Evolutionary conservation across 2,113 vertebrate genomes (phyloP).

Genomic region (Genyomyrus donnyi): DNA sequence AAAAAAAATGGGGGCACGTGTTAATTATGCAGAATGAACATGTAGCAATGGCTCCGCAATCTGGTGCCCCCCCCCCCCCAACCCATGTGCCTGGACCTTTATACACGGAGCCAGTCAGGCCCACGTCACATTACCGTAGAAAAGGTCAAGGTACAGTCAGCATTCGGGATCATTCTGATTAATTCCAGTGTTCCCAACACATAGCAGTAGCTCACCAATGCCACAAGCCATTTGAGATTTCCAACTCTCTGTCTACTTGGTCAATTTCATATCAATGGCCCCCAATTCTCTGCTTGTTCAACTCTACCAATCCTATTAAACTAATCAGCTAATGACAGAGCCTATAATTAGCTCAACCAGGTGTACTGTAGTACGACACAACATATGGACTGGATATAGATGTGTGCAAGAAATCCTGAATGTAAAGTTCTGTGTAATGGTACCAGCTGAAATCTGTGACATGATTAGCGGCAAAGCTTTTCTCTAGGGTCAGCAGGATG

Average conservation of each 20-base stretch:
- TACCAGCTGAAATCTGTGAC: neutral
- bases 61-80: neutral
- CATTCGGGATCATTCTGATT: neutral
- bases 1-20: constrained; percentile 6
- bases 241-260: neutral
- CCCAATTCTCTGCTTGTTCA: neutral
- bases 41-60: neutral
- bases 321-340: neutral
- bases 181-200: neutral
- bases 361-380: neutral
- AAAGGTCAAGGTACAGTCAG: neutral
- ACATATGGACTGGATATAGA: neutral
- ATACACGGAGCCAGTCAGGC: neutral
- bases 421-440: neutral
- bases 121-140: neutral
- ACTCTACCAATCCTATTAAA: neutral
- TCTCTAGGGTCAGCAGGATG: neutral
- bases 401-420: neutral
- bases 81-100: neutral
- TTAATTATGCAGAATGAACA: constrained; percentile 9
- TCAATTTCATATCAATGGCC: neutral
- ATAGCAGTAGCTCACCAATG: neutral
- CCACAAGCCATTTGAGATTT: neutral
- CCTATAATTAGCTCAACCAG: neutral
- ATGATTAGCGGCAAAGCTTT: neutral